Conservation (phyloP, 2,888 invertebrate genomes). For the Tridacna crocea region DNA sequence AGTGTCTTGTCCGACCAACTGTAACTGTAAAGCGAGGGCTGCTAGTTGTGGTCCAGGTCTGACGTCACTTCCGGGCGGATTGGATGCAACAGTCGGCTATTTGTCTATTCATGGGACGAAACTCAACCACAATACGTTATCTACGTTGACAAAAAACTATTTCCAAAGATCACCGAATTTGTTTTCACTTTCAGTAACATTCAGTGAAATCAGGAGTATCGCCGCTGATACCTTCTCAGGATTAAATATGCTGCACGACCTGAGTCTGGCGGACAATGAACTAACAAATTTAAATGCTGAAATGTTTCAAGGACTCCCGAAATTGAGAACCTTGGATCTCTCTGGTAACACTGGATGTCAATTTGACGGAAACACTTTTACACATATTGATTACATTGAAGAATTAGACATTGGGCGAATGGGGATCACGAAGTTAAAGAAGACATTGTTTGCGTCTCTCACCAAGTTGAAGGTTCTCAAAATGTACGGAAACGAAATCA, state of each 20-base stretch:
- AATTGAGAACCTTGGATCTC: slow-evolving; percentile 58
- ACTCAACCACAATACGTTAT: slow-evolving; percentile 37
- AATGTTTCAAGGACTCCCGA: slow-evolving; percentile 58
- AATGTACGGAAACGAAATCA: slow-evolving; percentile 59
- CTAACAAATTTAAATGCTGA: slow-evolving; percentile 48
- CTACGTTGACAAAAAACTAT: slow-evolving; percentile 32
- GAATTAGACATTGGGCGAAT: slow-evolving; percentile 61
- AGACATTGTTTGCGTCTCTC: slow-evolving; percentile 53
- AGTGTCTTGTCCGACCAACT: slow-evolving; percentile 40
- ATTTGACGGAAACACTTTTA: slow-evolving; percentile 56
- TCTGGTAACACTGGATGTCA: slow-evolving; percentile 60
- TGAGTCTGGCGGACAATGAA: slow-evolving; percentile 62
- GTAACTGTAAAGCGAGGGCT: slow-evolving; percentile 36
- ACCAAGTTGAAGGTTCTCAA: slow-evolving; percentile 57
- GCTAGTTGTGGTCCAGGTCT: slow-evolving; percentile 36
- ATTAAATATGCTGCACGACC: slow-evolving; percentile 46
- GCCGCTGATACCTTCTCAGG: slow-evolving; percentile 53
- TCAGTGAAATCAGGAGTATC: slow-evolving; percentile 44
- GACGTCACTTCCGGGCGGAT: slow-evolving; percentile 31
- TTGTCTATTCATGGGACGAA: slow-evolving; percentile 36
- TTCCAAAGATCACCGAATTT: slow-evolving; percentile 41
- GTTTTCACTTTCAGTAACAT: slow-evolving; percentile 43
- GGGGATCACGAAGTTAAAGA: slow-evolving; percentile 39
- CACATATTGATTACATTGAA: slow-evolving; percentile 46
- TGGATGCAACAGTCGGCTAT: slow-evolving; percentile 15